Evolutionary conservation across 1,140 invertebrate species (phyloP), one percentile per base, ranked within the genome.

Genomic region (Nomia melanderi): DNA sequence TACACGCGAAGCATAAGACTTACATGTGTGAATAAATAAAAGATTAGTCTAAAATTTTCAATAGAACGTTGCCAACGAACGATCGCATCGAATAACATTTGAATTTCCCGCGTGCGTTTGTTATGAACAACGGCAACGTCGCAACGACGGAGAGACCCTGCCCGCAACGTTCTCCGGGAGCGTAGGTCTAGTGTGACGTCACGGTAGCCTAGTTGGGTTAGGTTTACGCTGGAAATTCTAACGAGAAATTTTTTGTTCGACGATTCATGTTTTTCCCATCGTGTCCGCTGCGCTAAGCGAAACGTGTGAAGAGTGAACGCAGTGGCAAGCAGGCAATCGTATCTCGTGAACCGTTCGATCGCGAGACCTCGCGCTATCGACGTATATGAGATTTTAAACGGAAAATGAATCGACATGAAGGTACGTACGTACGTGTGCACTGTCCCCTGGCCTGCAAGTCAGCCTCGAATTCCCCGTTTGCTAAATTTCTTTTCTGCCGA

Each of bases 351-450:
- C 87, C 90, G 84, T 85, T 84, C 81, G 75, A 86, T 80, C 85
- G 88, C 86, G 84, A 92, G 88, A 90, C 89, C 90, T 92, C 91
- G 91, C 91, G 92, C 91, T 92, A 78, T 90, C 91, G 93, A 92
- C 93, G 91, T 92, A 91, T 92, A 92, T 92, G 92, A 92, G 83
- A 92, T 89, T 92, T 87, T 89, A 91, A 89, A 92, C 90, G 89
- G 93, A 95, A 95, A 95, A 96, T 96, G 95, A 96, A 95, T 94
- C 94, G 95, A 93, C 95, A 96, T 95, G 95, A 96, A 95, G 95
- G 95, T 96, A 94, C 93, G 94, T 96, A 94, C 93, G 94, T 93
- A 88, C 91, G 92, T 85, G 76, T 79, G 80, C 79, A 63, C 80
- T 86, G 79, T 82, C 81, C 82, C 41, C 77, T 82, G 62, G 73